Evolutionary conservation across 2,888 invertebrate species (phyloP), one percentile per base, ranked within the genome.

Genomic region (Nephrotoma guestfalica): DNA sequence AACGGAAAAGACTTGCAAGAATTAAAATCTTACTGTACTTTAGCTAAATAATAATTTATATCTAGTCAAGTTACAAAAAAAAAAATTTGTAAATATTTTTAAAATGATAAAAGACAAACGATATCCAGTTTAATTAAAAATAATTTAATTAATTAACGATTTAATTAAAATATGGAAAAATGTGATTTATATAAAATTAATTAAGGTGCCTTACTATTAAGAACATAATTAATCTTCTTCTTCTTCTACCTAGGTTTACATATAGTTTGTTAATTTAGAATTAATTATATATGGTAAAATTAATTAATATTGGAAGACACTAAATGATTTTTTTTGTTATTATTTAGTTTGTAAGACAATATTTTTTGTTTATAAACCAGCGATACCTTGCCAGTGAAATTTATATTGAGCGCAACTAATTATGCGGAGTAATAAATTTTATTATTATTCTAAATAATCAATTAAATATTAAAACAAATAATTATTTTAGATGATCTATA

Each of bases 341-440:
- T 71, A 71, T 71, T 71, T 71, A 71, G 71, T 71, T 71, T 71
- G 71, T 71, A 71, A 71, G 71, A 11, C 7, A 41, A 83, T 40
- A 83, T 83, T 83, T 40, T 71, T 15, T 15, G 18, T 15, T 71
- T 84, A 71, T 18, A 41, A 47, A 84, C 84, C 84, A 84, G 42
- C 84, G 84, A 84, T 84, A 41, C 84, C 84, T 84, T 84, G 84
- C 84, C 84, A 84, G 84, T 84, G 84, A 84, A 71, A 71, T 71
- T 71, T 30, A 71, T 43, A 71, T 71, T 57, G 47, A 47, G 47
- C n/a, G n/a, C 47, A 47, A 47, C 47, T 3, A 9, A 6, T 42
- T 43, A 43, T 43, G 43, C 6, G 30, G 43, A 43, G 11, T 43
- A 43, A 43, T 43, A 47, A 47, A 47, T 71, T 43, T 43, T 30